Evolutionary conservation across 2,888 invertebrate genomes (phyloP).

Genomic region (Timema cristinae): DNA sequence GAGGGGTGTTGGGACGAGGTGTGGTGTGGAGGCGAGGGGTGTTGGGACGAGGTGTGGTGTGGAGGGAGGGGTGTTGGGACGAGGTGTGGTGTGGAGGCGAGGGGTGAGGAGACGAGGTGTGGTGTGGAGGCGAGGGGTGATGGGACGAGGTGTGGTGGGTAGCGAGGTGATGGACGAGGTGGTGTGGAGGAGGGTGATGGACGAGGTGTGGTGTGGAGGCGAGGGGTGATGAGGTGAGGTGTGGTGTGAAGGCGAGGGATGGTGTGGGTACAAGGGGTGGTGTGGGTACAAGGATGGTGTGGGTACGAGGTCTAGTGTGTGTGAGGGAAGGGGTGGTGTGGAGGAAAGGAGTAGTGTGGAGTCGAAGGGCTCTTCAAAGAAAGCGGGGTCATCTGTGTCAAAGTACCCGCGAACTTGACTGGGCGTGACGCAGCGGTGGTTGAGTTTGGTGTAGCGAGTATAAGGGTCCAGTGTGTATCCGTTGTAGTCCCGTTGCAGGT

Average conservation of each 20-base stretch:
- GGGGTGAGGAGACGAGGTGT: not conserved
- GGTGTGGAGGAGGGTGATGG: not conserved
- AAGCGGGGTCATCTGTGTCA: slow-evolving; percentile 65
- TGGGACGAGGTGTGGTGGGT: not conserved
- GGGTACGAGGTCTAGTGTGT: no score
- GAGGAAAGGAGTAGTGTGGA: slow-evolving; percentile 28
- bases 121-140: not conserved
- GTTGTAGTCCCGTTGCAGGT: slow-evolving; percentile 83
- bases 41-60: not conserved
- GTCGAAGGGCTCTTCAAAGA: slow-evolving; percentile 47
- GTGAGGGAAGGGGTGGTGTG: not conserved
- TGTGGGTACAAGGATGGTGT: not conserved
- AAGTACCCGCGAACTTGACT: slow-evolving; percentile 69
- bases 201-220: not conserved
- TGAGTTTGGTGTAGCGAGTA: slow-evolving; percentile 77
- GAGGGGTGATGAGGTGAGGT: not conserved
- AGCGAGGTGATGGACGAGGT: not conserved
- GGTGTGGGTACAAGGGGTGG: not conserved
- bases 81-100: not conserved
- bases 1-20: slow-evolving; percentile 39
- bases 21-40: not conserved
- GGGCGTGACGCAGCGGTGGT: slow-evolving; percentile 67
- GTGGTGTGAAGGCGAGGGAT: not conserved
- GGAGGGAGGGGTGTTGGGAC: not conserved
- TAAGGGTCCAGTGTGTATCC: slow-evolving; percentile 83